Conservation (phyloP, 2,888 invertebrate species). For the Flexamia atlantica region DNA sequence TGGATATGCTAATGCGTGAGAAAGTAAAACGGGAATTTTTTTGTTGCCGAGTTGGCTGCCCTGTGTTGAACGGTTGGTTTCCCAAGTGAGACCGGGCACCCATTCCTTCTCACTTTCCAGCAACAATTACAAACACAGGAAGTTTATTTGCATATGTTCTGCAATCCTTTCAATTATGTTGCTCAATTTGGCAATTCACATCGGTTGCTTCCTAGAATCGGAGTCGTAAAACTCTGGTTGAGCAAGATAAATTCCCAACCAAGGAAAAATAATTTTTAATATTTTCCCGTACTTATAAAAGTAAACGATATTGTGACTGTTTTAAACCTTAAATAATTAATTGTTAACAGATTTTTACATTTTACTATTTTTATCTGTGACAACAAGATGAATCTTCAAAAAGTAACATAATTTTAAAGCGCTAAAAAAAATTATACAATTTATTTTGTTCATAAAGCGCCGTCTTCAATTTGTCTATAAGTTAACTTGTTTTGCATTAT, state of each 20-base stretch:
- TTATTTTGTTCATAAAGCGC: no score
- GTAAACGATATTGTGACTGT: no score
- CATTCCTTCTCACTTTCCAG: constrained; percentile 25
- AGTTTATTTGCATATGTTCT: constrained; percentile 29
- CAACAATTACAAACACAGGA: constrained; percentile 17
- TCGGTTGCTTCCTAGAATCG: background rate
- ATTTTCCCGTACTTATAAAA: no score
- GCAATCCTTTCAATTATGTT: constrained; percentile 12
- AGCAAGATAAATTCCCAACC: background rate
- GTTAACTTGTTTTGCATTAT: no score
- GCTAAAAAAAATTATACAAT: no score
- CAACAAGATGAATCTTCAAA: no score
- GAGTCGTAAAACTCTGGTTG: background rate
- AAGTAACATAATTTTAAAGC: no score
- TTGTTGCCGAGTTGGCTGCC: background rate
- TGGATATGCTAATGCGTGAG: constrained; percentile 19
- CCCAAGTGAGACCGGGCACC: constrained; percentile 31
- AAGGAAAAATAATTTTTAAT: background rate
- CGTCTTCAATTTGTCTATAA: no score
- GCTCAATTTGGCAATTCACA: background rate
- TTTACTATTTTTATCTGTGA: no score
- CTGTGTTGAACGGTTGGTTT: constrained; percentile 24
- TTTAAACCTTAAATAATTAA: no score
- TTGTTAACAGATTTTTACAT: no score
- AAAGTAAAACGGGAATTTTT: constrained; percentile 24